Conservation (phyloP, 2,797 vertebrate species). For the Sebastiscus tertius region DNA sequence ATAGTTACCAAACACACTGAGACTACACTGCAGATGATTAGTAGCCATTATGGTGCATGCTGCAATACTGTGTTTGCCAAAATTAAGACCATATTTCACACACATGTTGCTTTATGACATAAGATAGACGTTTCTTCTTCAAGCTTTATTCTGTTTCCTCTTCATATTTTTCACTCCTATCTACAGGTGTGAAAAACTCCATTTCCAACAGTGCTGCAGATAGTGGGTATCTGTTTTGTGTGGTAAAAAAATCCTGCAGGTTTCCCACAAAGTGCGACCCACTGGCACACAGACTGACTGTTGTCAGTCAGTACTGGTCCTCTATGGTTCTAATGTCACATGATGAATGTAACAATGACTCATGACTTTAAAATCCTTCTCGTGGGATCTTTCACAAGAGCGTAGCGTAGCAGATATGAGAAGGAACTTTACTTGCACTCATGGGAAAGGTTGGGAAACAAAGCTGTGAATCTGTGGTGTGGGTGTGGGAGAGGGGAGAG, state of each 20-base stretch:
- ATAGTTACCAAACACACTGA: neutral
- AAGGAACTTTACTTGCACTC: neutral
- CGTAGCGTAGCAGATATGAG: neutral
- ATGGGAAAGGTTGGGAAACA: constrained; percentile 13
- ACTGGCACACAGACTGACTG: neutral
- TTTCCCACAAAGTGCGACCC: neutral
- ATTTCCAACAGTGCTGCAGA: neutral
- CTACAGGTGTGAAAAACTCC: neutral
- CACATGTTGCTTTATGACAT: too few species aligned
- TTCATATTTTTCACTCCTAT: neutral
- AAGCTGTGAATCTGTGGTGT: constrained; percentile 5
- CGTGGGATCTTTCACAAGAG: neutral
- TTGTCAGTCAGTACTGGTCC: neutral
- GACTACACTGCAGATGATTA: neutral
- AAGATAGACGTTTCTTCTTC: neutral
- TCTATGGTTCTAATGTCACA: neutral
- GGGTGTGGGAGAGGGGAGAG: constrained; percentile 33
- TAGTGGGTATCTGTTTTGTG: neutral
- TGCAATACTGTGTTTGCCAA: neutral
- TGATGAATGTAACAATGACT: neutral
- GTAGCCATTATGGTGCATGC: neutral
- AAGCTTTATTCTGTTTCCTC: neutral
- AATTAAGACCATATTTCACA: neutral
- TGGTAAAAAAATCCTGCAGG: neutral
- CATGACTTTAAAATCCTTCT: neutral